Percentiles rank a stretch among this genome's conserved stretches.
phyloP scores from a whole-genome alignment of 1,140 invertebrate species.

The Apis florea region DNA sequence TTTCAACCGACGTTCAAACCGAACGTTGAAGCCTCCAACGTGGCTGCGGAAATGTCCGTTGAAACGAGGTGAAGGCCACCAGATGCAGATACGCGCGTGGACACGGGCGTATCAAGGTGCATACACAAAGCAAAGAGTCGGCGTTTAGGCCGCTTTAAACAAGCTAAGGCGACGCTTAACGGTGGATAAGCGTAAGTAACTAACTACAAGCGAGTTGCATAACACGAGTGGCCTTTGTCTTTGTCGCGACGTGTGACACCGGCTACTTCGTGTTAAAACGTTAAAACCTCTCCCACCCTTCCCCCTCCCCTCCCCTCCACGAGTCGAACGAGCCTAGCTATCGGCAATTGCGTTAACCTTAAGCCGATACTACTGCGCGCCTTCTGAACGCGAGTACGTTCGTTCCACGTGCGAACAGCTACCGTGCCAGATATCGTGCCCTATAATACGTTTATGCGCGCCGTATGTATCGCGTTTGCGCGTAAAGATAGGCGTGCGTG shows the following conservation, averaged over 20 bases:
- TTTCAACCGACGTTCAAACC: constrained; percentile 39
- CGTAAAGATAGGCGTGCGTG: too few species aligned
- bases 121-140: constrained; percentile 23
- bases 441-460: constrained; percentile 13
- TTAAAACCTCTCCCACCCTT: too few species aligned
- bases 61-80: constrained; percentile 79
- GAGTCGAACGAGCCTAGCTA: constrained; percentile 41
- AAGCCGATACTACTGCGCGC: constrained; percentile 44
- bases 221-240: constrained; percentile 46
- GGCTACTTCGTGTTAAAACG: constrained; percentile 45
- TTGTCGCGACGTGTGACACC: constrained; percentile 54
- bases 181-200: constrained; percentile 58
- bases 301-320: constrained; percentile 41
- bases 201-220: constrained; percentile 65
- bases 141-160: constrained; percentile 48
- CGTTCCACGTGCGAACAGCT: constrained; percentile 23
- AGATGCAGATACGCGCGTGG: constrained; percentile 55
- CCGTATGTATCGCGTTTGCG: neutral
- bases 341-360: constrained; percentile 60
- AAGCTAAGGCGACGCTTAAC: constrained; percentile 59
- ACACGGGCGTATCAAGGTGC: constrained; percentile 16
- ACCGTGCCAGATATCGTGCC: constrained; percentile 44
- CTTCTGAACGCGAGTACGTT: constrained; percentile 27
- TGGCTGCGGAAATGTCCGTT: constrained; percentile 75
- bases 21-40: constrained; percentile 32